These are phyloP conservation scores for Spheniscus humboldti DNA, from an alignment of 2,797 vertebrate species.

Conservation along the genomic window DNA sequence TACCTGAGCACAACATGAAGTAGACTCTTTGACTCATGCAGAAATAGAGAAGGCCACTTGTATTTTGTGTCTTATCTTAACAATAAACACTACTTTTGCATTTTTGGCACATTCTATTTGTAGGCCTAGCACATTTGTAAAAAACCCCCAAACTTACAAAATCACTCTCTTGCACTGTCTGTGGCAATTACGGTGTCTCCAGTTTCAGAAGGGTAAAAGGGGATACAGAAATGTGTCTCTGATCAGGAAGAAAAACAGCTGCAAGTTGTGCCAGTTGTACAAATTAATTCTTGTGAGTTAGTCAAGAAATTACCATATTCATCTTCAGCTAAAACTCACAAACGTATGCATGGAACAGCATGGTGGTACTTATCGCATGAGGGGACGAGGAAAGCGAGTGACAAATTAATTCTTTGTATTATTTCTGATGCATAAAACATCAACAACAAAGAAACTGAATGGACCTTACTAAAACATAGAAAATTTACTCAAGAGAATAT, in stretches of 20 bases:
- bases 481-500: background rate
- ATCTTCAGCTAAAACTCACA: background rate
- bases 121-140: background rate
- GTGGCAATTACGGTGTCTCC: background rate
- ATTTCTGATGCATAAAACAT: background rate
- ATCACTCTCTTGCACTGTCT: background rate
- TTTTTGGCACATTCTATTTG: background rate
- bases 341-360: rapidly evolving
- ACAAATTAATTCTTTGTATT: background rate
- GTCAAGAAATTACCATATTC: background rate
- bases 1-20: background rate
- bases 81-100: background rate
- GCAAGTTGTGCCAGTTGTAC: background rate
- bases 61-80: background rate
- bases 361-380: background rate
- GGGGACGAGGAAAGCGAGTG: rapidly evolving
- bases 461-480: background rate
- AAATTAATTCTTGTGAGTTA: background rate
- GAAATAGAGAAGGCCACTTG: background rate
- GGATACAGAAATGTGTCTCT: background rate
- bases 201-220: background rate
- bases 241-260: background rate
- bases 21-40: background rate
- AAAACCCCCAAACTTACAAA: background rate
- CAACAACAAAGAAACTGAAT: background rate